Base-by-base conservation (phyloP, 2,797 vertebrate genomes). In the Chaunax sp. region DNA sequence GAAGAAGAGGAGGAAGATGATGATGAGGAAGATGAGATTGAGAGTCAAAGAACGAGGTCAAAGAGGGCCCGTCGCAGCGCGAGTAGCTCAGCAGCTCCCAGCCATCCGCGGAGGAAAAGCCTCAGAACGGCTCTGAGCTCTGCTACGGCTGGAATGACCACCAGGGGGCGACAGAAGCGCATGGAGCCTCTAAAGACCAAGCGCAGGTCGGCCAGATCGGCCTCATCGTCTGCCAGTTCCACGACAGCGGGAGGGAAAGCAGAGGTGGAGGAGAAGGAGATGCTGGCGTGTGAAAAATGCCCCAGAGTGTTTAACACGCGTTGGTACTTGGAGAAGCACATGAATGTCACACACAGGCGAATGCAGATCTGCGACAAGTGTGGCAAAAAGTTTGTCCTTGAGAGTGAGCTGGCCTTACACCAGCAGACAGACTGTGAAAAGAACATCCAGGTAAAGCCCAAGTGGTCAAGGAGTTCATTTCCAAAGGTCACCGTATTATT, bases 311-410 rank as follows among this genome's bases (percentile, higher is more conserved):
- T 99, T 80, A 99, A 99, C 93, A 99, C 96, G 0, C 97, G 97
- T 88, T 98, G 97, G 97, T 99, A 99, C 93, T 92, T 99, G 94
- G 97, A 99, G 92, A 99, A 98, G 92, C 98, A 99, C 94, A 98
- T 99, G 97, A 99, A 98, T 77, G 96, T 99, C 81, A 99, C 97
- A 11, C 98, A 99, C 90, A 93, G 97, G 72, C 94, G 98, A 76
- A 99, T 98, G 97, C 98, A 99, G 93, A 98, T 99, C 85, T 99
- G 97, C 75, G 97, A 99, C 94, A 98, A 98, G 77, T 99, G 98
- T 47, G 98, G 97, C 78, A 99, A 99, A 92, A 99, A 98, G 92
- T 99, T 99, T 87, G 97, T 98, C 80, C 93, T 99, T 88, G 98
- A 99, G 94, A 99, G 97, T 70, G 98, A 99, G 93, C 95, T 99